Conservation (phyloP, 2,888 invertebrate species). For the Athripsodes cinereus region DNA sequence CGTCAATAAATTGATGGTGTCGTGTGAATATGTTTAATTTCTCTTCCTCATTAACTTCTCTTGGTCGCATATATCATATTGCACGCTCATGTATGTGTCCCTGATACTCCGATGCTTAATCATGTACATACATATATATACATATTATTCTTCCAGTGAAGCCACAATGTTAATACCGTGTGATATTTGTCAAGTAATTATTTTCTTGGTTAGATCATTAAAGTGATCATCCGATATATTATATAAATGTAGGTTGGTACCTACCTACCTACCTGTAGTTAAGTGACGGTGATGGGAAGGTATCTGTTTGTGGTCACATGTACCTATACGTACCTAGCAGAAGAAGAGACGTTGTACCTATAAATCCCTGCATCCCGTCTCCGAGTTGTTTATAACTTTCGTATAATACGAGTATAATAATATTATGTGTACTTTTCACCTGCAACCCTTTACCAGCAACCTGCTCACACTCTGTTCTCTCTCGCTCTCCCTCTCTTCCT, state of each 20-base stretch:
- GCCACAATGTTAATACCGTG: not conserved
- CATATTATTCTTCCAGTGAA: too few relatives aligned
- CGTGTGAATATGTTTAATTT: conserved; percentile 28
- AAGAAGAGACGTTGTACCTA: too few relatives aligned
- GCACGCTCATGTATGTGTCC: not conserved
- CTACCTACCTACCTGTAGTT: too few relatives aligned
- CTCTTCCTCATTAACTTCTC: conserved; percentile 26
- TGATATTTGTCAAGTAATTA: not conserved
- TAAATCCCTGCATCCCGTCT: not conserved
- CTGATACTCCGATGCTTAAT: too few relatives aligned
- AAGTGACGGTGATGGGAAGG: too few relatives aligned
- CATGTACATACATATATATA: too few relatives aligned
- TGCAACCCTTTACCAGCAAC: conserved; percentile 16
- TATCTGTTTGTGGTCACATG: too few relatives aligned
- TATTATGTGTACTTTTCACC: conserved; percentile 17
- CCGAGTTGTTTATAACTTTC: not conserved
- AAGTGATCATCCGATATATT: too few relatives aligned
- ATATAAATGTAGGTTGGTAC: too few relatives aligned
- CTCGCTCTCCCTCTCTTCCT: not conserved
- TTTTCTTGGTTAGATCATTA: too few relatives aligned
- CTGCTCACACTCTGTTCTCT: not conserved
- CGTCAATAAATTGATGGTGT: conserved; percentile 24
- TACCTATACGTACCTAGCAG: too few relatives aligned
- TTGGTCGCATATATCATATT: conserved; percentile 9
- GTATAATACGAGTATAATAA: too few relatives aligned